These are phyloP conservation scores for Corvus moneduloides DNA, from an alignment of 2,113 vertebrate species.

Conservation along the genomic window DNA sequence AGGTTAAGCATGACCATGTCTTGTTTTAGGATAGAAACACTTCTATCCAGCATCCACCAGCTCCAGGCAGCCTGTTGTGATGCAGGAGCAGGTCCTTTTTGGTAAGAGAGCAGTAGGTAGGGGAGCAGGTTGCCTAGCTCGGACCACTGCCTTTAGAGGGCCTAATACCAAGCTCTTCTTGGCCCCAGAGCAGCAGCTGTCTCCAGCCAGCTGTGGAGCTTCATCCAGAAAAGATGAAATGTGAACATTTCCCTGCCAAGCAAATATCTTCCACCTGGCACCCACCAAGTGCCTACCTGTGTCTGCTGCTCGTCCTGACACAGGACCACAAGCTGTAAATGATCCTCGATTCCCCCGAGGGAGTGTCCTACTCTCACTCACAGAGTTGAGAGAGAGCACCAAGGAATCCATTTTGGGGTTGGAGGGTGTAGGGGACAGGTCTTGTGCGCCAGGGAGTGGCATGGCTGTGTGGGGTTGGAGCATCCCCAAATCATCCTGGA, in stretches of 20 bases:
- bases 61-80: background rate
- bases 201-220: background rate
- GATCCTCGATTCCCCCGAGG: background rate
- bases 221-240: background rate
- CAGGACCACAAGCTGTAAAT: background rate
- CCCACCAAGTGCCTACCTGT: background rate
- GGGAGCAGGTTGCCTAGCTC: background rate
- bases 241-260: background rate
- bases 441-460: background rate
- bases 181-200: background rate
- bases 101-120: background rate
- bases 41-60: background rate
- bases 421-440: background rate
- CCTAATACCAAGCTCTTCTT: background rate
- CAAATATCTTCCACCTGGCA: background rate
- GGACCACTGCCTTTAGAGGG: background rate
- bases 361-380: fast-evolving
- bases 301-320: background rate
- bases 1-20: background rate
- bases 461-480: background rate
- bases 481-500: background rate
- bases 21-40: background rate
- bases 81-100: background rate
- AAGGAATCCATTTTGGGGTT: background rate
- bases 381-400: background rate